Conservation (phyloP, 37 sponge, comb jelly and placozoan species). For the Amphimedon queenslandica region DNA sequence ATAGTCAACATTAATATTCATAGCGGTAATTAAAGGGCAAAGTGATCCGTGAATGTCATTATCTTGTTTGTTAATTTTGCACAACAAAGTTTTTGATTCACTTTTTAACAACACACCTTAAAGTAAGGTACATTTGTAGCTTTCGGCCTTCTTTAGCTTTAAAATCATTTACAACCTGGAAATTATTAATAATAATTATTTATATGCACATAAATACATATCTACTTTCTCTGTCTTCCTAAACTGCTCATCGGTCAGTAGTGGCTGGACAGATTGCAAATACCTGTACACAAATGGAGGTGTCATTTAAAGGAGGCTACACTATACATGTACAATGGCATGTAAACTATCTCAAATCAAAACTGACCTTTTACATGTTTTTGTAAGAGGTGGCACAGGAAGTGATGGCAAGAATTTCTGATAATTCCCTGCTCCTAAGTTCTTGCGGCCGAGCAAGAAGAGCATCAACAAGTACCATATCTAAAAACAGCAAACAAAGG, state of each 20-base stretch:
- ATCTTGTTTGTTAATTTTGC: not conserved
- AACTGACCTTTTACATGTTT: conserved; percentile 56
- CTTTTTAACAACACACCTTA: conserved; percentile 49
- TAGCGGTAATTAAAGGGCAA: no score
- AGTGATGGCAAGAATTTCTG: conserved; percentile 60
- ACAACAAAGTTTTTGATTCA: not conserved
- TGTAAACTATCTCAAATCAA: not conserved
- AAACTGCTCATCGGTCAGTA: conserved; percentile 61
- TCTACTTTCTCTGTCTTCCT: conserved; percentile 30
- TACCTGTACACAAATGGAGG: conserved; percentile 40
- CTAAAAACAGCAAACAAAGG: conserved; percentile 16
- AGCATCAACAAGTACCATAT: conserved; percentile 58
- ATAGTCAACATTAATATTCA: no score
- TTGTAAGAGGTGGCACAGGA: conserved; percentile 64
- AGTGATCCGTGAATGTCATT: not conserved
- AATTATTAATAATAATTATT: not conserved
- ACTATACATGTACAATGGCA: not conserved
- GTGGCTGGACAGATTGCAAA: conserved; percentile 54
- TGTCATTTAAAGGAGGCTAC: not conserved
- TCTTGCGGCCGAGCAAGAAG: conserved; percentile 37
- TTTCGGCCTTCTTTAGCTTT: conserved; percentile 22
- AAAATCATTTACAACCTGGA: conserved; percentile 54
- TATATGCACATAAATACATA: conserved; percentile 7
- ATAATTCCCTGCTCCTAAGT: conserved; percentile 40
- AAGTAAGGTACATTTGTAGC: conserved; percentile 38